Evolutionary conservation across 2,113 vertebrate species (phyloP), one percentile per base, ranked within the genome.

Genomic region (Tyrannus savana): DNA sequence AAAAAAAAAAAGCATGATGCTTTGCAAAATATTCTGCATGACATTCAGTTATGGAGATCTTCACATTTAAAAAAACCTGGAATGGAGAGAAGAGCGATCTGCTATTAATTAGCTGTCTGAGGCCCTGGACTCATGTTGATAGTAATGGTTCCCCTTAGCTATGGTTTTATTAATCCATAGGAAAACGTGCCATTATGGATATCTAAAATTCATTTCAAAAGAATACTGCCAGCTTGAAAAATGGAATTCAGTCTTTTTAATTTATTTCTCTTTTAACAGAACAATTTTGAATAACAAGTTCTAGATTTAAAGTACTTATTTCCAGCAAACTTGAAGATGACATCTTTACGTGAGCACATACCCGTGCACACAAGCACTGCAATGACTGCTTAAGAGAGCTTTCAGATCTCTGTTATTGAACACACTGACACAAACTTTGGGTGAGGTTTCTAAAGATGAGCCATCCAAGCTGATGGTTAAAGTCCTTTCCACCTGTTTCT

Each of bases 71-170:
- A 86, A 89, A 85, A 39, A 1, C 2, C 23, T 41, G 18, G 69
- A 90, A 80, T 23, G 4, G 7, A 81, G 76, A 93, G 63, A 85
- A 83, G 72, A 93, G n/a, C 1, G 14, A 79, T 85, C 67, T 89
- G 59, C 59, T 90, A 42, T 95, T 91, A 95, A 94, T 97, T 93
- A 81, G 87, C 82, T 96, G 63, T 89, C 89, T 53, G 7, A n/a
- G 82, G 59, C 50, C 25, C 74, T 72, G 85, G 81, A 89, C 62
- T 90, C 77, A 30, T 84, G 75, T 64, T 78, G 79, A 76, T 86
- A 52, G 41, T 62, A 73, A 66, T 79, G 41, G 55, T 93, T 95
- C 60, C 88, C 60, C 31, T 91, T 82, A 76, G 85, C 77, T 85
- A 76, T 67, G 37, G 33, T 90, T 95, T 94, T 80, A 80, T 78